Percentiles rank a stretch among this genome's conserved stretches.
phyloP scores from a whole-genome alignment of 2,113 vertebrate genomes.

The Labrus mixtus region DNA sequence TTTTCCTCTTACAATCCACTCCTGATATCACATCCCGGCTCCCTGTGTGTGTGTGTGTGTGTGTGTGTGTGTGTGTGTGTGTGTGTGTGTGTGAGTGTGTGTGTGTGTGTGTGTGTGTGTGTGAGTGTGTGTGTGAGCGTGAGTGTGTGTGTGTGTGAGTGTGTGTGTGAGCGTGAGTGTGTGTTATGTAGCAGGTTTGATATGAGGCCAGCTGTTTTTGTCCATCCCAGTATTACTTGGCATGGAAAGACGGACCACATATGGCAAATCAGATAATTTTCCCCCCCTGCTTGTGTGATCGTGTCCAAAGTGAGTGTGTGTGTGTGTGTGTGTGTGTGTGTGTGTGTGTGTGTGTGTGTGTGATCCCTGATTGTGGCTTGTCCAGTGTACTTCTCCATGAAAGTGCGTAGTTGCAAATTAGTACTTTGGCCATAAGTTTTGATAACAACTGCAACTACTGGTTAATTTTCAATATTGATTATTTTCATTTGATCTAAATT shows the following conservation, averaged over 20 bases:
- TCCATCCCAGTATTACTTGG: constrained; percentile 76
- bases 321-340: constrained; percentile 25
- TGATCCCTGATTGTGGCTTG: constrained; percentile 35
- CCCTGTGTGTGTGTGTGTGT: constrained; percentile 8
- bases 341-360: constrained; percentile 16
- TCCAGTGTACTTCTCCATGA: constrained; percentile 16
- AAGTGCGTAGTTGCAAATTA: constrained; percentile 6
- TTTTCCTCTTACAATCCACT: constrained; percentile 30
- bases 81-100: constrained; percentile 21
- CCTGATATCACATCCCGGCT: constrained; percentile 25
- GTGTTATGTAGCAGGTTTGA: constrained; percentile 62
- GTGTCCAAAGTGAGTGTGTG: constrained; percentile 35
- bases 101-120: constrained; percentile 30
- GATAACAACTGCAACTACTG: neutral
- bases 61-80: constrained; percentile 1
- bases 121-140: constrained; percentile 14
- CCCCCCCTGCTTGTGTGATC: constrained; percentile 54
- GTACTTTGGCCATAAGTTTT: neutral
- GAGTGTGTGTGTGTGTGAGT: constrained; percentile 8
- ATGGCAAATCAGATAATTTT: constrained; percentile 78
- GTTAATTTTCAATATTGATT: constrained; percentile 1
- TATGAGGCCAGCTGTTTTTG: constrained; percentile 76
- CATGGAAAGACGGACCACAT: constrained; percentile 58
- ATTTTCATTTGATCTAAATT: neutral
- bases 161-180: constrained; percentile 12